Conservation (phyloP, 2,888 invertebrate genomes). For the Drosophila mimetica region DNA sequence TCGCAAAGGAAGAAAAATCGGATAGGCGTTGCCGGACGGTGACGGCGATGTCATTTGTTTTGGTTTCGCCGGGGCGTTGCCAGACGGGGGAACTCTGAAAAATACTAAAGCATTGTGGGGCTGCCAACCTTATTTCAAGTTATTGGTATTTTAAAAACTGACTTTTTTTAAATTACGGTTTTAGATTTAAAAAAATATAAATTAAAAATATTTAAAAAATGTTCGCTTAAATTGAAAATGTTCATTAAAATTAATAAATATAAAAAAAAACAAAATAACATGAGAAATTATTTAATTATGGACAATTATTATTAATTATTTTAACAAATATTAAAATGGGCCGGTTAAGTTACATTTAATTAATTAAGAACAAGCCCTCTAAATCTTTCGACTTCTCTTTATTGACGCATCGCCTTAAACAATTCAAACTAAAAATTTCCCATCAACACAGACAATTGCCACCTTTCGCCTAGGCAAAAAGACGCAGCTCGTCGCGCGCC, state of each 20-base stretch:
- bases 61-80: slow-evolving; percentile 14
- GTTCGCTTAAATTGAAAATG: too few species aligned
- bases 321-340: too few species aligned
- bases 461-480: slow-evolving; percentile 70
- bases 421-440: slow-evolving; percentile 54
- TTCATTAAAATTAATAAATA: too few species aligned
- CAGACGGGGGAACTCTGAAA: not conserved
- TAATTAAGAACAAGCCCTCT: not conserved
- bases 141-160: too few species aligned
- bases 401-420: slow-evolving; percentile 41
- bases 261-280: too few species aligned
- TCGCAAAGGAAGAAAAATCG: slow-evolving; percentile 38
- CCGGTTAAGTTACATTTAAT: too few species aligned
- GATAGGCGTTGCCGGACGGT: slow-evolving; percentile 8
- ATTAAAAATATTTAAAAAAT: not conserved
- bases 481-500: slow-evolving; percentile 72
- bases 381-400: slow-evolving; percentile 29
- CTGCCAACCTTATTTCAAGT: not conserved
- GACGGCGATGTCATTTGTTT: slow-evolving; percentile 6
- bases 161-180: not conserved
- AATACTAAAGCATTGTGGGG: not conserved
- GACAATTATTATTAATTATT: too few species aligned
- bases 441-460: slow-evolving; percentile 38
- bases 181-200: not conserved
- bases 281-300: too few species aligned